Evolutionary conservation across 2,888 invertebrate species (phyloP), one percentile per base, ranked within the genome.

Genomic region (Hydrotaea cyrtoneurina): DNA sequence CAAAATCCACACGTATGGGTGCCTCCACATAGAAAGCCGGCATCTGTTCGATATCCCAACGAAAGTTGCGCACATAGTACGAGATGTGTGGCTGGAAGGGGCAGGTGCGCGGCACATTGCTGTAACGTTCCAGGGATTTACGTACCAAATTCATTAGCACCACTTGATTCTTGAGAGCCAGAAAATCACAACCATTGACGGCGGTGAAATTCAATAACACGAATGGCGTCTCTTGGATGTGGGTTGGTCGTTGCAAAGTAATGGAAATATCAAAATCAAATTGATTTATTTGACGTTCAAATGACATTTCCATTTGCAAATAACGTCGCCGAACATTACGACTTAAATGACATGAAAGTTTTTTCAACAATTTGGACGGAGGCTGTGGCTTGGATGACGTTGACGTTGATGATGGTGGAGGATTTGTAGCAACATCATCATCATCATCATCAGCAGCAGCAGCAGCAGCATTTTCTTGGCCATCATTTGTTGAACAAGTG

Each of bases 131-230:
- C 77, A 87, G 46, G 11, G 84, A 80, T 23, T 78, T 77, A 39
- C 87, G 88, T 10, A 80, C 82, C 78, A 86, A 72, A 21, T 86
- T 74, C 62, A 86, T 73, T 4, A 89, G 83, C 10, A 85, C 80
- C 59, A 88, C 82, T 75, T 87, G 89, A 36, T 87, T 85, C 21
- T 83, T 83, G n/a, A 83, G 85, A 3, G 86, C 83, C 55, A 87
- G 78, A 72, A 88, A 43, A n/a, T 83, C 81, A 69, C 89, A 88
- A 13, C 86, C 88, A 71, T 87, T 86, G 50, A 87, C 62, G 31
- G 76, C 71, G 7, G 78, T 85, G 3, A 86, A 57, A 78, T 88
- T 87, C 7, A 87, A 78, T 0, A 86, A 69, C 7, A 74, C 78
- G 15, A 86, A 66, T 71, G 57, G 15, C 19, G 57, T 21, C 10